A percentile compares a stretch with the other conserved stretches of the same genome.
Evolutionary conservation across 92 coral and sea anemone species (phyloP).

Genomic region (Paramuricea clavata): DNA sequence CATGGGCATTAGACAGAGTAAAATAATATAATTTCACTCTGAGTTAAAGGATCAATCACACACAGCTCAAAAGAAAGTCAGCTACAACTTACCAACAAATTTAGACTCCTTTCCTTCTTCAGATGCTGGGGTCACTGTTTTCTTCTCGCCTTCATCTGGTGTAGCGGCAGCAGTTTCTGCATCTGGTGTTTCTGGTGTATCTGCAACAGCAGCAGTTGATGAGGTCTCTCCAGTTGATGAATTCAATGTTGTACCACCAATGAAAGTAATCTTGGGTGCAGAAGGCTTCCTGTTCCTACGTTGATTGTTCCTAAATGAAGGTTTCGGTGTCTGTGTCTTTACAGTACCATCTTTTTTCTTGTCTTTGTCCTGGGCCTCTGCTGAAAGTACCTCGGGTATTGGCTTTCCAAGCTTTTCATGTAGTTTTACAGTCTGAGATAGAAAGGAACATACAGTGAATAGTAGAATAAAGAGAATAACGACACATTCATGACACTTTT

Average conservation of each 20-base stretch:
- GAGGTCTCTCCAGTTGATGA: background rate
- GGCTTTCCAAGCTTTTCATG: conserved; percentile 97
- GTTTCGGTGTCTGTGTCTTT: conserved; percentile 70
- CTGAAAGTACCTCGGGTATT: conserved; percentile 91
- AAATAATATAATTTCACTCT: no score
- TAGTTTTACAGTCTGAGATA: conserved; percentile 83
- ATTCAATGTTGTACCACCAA: conserved; percentile 88
- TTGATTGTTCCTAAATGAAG: conserved; percentile 53
- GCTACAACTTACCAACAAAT: conserved; percentile 86
- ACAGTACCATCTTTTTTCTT: conserved; percentile 71
- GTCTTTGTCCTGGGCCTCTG: conserved; percentile 85
- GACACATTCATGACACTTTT: no score
- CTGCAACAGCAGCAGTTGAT: background rate
- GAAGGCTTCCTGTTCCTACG: conserved; percentile 71
- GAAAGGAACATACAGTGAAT: background rate
- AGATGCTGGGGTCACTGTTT: conserved; percentile 41
- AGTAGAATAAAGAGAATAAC: no score
- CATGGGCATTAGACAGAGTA: no score
- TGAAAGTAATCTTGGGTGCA: conserved; percentile 94
- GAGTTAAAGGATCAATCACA: no score
- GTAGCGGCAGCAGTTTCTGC: conserved; percentile 11
- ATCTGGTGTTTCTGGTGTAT: conserved; percentile 18
- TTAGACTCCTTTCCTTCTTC: conserved; percentile 88
- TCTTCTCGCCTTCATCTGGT: conserved; percentile 71
- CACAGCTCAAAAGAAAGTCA: no score